Base-by-base conservation (phyloP, 30 jellyfish, hydroid and myxozoan genomes). In the Nemopilema nomurai region DNA sequence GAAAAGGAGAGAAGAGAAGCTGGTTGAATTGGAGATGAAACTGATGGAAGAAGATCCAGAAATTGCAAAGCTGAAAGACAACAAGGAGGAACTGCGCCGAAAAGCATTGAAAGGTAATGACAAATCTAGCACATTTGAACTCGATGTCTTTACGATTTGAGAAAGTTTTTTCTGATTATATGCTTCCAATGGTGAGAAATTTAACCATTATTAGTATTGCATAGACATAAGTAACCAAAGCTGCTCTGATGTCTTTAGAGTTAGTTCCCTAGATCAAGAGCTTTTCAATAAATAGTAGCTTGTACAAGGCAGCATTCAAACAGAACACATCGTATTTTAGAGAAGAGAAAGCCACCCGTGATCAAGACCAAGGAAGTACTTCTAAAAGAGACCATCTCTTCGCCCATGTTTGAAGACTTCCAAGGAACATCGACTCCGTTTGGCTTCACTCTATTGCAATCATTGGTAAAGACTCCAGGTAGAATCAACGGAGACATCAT, bases 401-500 rank as follows among this genome's bases (percentile, higher is more conserved):
- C 76, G 13, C 29, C 75, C 19, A 16, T 32, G 32, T 22, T 81
- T 22, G 49, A 49, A 26, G 82, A 28, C 21, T n/a, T 68, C 21
- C 63, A 6, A n/a, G 81, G 16, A 49, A 49, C 24, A 16, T 9
- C 29, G 69, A 81, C 90, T 6, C 82, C 90, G 4, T 32, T 65
- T 23, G 90, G 90, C 50, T 81, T 81, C 53, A 67, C 81, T 0
- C 24, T 81, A 21, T n/a, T 65, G 4, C 82, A 67, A 69, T 51
- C 90, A 1, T 18, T 81, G n/a, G 50, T 32, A 25, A 69, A 16
- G 0, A 57, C 49, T 8, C 57, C 57, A 3, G 57, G 57, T 41
- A 41, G 57, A 41, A 28, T 26, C n/a, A 28, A 51, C 8, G 90
- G 81, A 8, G n/a, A 68, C 26, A 19, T 1, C 74, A 69, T 67